Conservation (phyloP, 2,797 vertebrate genomes). For the Petrocephalus sullivani region DNA sequence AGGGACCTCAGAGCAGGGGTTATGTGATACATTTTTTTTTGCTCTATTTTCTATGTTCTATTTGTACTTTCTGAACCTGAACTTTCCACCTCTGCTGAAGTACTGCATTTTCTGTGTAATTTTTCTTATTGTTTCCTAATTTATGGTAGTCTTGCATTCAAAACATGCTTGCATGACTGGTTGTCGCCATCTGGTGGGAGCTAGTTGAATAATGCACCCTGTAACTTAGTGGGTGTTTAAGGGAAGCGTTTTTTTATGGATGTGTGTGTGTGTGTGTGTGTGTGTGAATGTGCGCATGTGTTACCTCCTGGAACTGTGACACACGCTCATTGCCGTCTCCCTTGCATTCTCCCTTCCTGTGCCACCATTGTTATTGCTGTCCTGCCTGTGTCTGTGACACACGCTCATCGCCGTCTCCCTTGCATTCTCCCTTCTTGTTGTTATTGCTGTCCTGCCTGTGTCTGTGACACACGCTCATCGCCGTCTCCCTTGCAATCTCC, state of each 20-base stretch:
- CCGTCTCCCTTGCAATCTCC: too few relatives aligned
- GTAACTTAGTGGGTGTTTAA: not conserved
- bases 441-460: too few relatives aligned
- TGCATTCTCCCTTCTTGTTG: too few relatives aligned
- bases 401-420: not conserved
- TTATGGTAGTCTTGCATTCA: not conserved
- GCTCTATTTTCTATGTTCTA: not conserved
- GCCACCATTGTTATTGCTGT: not conserved
- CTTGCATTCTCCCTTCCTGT: too few relatives aligned
- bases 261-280: not conserved
- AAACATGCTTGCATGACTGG: not conserved
- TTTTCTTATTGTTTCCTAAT: not conserved
- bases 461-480: not conserved
- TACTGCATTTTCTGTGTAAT: not conserved
- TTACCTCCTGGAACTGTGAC: not conserved
- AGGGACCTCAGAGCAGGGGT: too few relatives aligned
- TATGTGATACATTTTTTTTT: too few relatives aligned
- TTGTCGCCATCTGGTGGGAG: constrained; percentile 18
- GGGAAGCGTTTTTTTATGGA: too few relatives aligned
- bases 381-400: not conserved
- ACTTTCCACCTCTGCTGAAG: not conserved
- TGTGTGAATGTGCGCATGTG: not conserved
- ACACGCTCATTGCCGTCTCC: not conserved
- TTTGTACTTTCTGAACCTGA: not conserved
- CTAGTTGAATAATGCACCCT: not conserved